Base-by-base conservation (phyloP, 2,113 vertebrate genomes). In the Triplophysa tibetana region DNA sequence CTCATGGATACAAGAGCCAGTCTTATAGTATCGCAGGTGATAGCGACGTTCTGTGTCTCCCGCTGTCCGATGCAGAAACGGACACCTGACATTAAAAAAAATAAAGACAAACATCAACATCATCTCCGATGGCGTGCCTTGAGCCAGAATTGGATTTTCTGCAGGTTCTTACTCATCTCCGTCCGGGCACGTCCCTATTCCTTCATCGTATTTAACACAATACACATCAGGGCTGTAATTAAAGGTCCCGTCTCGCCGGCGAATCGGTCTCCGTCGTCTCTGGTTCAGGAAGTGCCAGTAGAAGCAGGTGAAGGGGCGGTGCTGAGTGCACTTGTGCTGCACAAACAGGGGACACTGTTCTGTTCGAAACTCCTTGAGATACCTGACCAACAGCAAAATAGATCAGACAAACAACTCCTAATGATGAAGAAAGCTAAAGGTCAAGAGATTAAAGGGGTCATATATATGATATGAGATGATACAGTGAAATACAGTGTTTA, bases 271-370 rank as follows among this genome's bases (percentile, higher is more conserved):
- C 76, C 97, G 95, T 3, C 97, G 94, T 21, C 97, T 91, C 91
- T 99, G 97, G 90, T 99, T 99, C 78, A 99, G 93, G 84, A 99
- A 99, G 88, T 99, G 97, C 97, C 97, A 99, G 89, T 99, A 93
- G 93, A 99, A 99, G 87, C 97, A 99, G 88, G 96, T 96, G 75
- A 98, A 99, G 81, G 97, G 97, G 43, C 96, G 90, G 82, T 98
- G 97, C 89, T 98, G 97, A 0, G 96, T 95, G 88, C 97, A 99
- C 91, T 99, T 99, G 87, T 99, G 97, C 84, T 99, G 97, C 69
- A 99, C 97, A 0, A 99, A 99, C 19, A 99, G 94, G 0, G 96
- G 96, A 83, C 97, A 99, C 93, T 99, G 97, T 90, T 99, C 97
- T 0, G 97, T 98, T 82, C 97, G 93, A 89, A 99, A 99, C 80